Percentiles rank a stretch among this genome's conserved stretches.
These are phyloP conservation scores for Hiodon tergisus DNA, from an alignment of 2,113 vertebrate genomes.

Conservation along the genomic window DNA sequence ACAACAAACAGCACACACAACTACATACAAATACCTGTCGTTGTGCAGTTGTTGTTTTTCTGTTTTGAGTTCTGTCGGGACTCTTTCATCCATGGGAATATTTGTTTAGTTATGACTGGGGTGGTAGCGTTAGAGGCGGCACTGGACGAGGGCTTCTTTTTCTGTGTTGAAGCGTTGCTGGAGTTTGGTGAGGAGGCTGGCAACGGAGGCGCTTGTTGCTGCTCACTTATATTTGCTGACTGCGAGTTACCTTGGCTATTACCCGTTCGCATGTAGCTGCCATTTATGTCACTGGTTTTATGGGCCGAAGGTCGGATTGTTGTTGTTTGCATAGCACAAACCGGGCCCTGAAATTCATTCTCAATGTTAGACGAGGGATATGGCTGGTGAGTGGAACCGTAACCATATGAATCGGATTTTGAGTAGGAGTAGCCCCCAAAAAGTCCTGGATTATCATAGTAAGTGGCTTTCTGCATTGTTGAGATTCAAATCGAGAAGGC, in stretches of 20 bases:
- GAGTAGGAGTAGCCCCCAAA: constrained; percentile 91
- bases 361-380: constrained; percentile 79
- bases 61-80: constrained; percentile 90
- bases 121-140: constrained; percentile 64
- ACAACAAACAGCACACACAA: constrained; percentile 7
- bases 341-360: constrained; percentile 80
- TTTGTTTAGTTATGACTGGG: constrained; percentile 90
- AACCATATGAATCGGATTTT: constrained; percentile 87
- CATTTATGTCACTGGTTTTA: constrained; percentile 82
- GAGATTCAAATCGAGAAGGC: constrained; percentile 71
- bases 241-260: constrained; percentile 72
- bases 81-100: constrained; percentile 99
- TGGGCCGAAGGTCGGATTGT: constrained; percentile 71
- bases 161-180: constrained; percentile 75
- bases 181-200: constrained; percentile 81
- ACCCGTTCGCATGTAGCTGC: constrained; percentile 86
- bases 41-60: constrained; percentile 80
- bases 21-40: constrained; percentile 72
- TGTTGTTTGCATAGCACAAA: constrained; percentile 87
- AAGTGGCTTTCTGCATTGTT: constrained; percentile 97
- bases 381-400: constrained; percentile 78
- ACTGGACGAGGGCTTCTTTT: constrained; percentile 83
- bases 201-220: constrained; percentile 75
- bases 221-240: constrained; percentile 71
- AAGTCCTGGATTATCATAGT: constrained; percentile 94